Percentiles rank a stretch among this genome's conserved stretches.
Evolutionary conservation across 2,888 invertebrate genomes (phyloP).

Genomic region (Euplagia quadripunctaria): DNA sequence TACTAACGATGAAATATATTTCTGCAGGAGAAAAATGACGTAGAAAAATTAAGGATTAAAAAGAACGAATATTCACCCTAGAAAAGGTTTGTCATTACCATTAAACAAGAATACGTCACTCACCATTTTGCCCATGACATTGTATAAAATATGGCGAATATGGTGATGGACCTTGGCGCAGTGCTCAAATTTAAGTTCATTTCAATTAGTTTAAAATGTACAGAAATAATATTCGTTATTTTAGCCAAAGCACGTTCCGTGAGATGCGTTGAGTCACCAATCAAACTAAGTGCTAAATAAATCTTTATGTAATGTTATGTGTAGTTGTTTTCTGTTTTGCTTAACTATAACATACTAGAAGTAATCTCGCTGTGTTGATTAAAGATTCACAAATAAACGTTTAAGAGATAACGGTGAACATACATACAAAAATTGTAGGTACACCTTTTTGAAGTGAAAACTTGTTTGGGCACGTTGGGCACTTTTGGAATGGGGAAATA

Average conservation of each 20-base stretch:
- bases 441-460: too few species aligned
- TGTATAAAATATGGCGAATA: neutral
- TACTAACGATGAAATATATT: too few species aligned
- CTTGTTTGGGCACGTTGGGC: too few species aligned
- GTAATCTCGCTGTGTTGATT: neutral
- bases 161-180: neutral
- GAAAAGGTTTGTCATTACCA: neutral
- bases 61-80: too few species aligned
- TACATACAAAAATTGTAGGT: too few species aligned
- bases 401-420: neutral
- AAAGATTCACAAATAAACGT: neutral
- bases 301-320: neutral
- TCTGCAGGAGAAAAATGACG: too few species aligned
- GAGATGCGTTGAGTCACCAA: neutral
- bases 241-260: conserved; percentile 33
- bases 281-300: neutral
- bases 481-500: too few species aligned
- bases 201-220: conserved; percentile 1
- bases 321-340: neutral
- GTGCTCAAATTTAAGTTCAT: neutral
- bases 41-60: too few species aligned
- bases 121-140: neutral
- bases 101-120: neutral
- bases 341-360: neutral
- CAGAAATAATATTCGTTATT: conserved; percentile 28